A percentile compares a stretch with the other conserved stretches of the same genome.
Conservation (phyloP, 2,113 vertebrate genomes). For the Oophaga pumilio region DNA sequence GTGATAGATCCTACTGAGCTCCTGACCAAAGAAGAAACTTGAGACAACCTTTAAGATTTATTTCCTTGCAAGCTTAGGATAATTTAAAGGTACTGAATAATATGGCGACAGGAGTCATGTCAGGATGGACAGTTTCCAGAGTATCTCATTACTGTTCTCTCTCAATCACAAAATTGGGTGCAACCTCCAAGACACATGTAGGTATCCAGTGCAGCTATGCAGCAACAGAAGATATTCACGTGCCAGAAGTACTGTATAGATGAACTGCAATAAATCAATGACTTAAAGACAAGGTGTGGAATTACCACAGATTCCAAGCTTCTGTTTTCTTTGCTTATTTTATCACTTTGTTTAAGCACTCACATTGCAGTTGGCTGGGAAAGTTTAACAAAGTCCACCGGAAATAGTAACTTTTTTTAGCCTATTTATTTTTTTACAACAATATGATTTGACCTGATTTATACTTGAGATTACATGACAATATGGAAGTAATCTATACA, state of each 20-base stretch:
- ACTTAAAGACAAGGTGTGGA: slow-evolving; percentile 35
- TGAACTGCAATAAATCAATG: slow-evolving; percentile 45
- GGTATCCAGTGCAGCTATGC: slow-evolving; percentile 7
- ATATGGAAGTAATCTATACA: background rate
- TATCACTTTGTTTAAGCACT: slow-evolving; percentile 31
- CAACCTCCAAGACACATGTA: slow-evolving; percentile 12
- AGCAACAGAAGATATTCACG: slow-evolving; percentile 13
- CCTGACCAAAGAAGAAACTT: slow-evolving; percentile 64
- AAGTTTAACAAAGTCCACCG: background rate
- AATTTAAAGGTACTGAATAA: slow-evolving; percentile 56
- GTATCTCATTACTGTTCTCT: slow-evolving; percentile 17
- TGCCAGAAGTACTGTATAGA: slow-evolving; percentile 29
- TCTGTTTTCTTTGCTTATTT: slow-evolving; percentile 47
- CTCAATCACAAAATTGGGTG: slow-evolving; percentile 4
- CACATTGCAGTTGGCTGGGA: background rate
- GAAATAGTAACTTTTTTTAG: background rate
- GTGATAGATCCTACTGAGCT: slow-evolving; percentile 62
- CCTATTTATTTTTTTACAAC: background rate
- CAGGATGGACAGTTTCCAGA: slow-evolving; percentile 33
- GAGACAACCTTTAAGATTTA: slow-evolving; percentile 53
- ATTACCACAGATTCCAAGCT: slow-evolving; percentile 30
- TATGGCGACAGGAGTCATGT: slow-evolving; percentile 49
- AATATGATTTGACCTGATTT: no score
- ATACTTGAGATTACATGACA: background rate
- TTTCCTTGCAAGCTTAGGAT: slow-evolving; percentile 51